These are phyloP conservation scores for Parazoanthus atlanticus DNA, from an alignment of 92 coral and sea anemone genomes.

Conservation along the genomic window DNA sequence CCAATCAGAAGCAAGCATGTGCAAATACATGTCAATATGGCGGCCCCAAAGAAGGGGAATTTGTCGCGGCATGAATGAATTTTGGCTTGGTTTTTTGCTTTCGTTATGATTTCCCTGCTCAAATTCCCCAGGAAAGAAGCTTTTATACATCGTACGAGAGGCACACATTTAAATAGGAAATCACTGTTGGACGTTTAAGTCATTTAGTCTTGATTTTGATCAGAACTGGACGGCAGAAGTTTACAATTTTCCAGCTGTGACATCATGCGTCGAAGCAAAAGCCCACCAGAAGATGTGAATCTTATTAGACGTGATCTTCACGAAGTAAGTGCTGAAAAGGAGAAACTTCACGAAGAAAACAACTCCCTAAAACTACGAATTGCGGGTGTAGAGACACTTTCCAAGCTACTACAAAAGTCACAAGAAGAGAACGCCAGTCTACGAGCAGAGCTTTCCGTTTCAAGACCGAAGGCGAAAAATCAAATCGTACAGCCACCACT, in stretches of 20 bases:
- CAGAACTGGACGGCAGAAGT: neutral
- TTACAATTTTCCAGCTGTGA: neutral
- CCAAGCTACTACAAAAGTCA: neutral
- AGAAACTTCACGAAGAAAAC: constrained; percentile 7
- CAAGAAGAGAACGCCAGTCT: neutral
- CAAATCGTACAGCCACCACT: neutral
- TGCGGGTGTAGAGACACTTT: constrained; percentile 16
- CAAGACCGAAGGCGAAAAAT: neutral
- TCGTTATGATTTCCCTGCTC: neutral
- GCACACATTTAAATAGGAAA: neutral
- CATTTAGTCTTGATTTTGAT: neutral
- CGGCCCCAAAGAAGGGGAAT: neutral
- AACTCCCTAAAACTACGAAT: neutral
- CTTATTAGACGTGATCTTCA: neutral
- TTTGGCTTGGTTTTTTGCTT: neutral
- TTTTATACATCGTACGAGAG: neutral
- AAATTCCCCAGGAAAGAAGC: neutral
- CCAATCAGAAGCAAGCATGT: constrained; percentile 2
- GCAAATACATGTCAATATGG: neutral
- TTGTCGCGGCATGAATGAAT: neutral
- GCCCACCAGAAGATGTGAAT: neutral
- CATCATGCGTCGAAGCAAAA: constrained; percentile 12
- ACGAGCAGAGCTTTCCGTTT: constrained; percentile 1
- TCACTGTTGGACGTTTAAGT: neutral
- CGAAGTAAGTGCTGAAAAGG: constrained; percentile 4